Evolutionary conservation across 1,140 invertebrate genomes (phyloP), one percentile per base, ranked within the genome.

Genomic region (Adoxophyes honmai): DNA sequence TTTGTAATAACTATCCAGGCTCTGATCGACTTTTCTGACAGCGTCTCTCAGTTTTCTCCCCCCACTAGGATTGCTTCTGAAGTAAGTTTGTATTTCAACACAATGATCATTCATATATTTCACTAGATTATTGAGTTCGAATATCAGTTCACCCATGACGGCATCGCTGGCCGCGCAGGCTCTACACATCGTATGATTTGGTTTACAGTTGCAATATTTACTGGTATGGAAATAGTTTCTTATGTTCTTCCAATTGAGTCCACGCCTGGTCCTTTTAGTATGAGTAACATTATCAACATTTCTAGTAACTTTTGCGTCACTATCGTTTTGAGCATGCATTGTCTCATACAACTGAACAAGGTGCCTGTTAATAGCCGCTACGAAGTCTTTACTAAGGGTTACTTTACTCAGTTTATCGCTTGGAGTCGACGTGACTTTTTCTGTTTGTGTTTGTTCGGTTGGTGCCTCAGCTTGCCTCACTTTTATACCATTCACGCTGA

Each of bases 61-160:
- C 4, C 75, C 80, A 9, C 59, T 74, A 0, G 83, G 83, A 44
- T 86, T 86, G 68, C 75, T 75, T 67, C 71, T 74, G 33, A 85
- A 85, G 54, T 68, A 87, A 1, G 80, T 82, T 68, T 87, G 84
- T 52, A 87, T 79, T 66, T 87, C 84, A 34, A 76, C 81, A 44
- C 84, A 87, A 52, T 87, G 84, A 28, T 83, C 75, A 18, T 59
- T 68, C 74, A 87, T 81, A 34, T 77, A 87, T n/a, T 73, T 62
- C 9, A 71, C 67, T 48, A 86, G 42, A 39, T 81, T 81, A 6
- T 87, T 70, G 28, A 87, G 76, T 59, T 85, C 81, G 38, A 82
- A 78, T 52, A 78, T 73, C 14, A 87, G 66, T 64, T 79, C 84
- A 5, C 58, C 54, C 16, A 85, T 79, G 11, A 83, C 73, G 4